Evolutionary conservation across 2,888 invertebrate genomes (phyloP).

Genomic region (Cerceris rybyensis): DNA sequence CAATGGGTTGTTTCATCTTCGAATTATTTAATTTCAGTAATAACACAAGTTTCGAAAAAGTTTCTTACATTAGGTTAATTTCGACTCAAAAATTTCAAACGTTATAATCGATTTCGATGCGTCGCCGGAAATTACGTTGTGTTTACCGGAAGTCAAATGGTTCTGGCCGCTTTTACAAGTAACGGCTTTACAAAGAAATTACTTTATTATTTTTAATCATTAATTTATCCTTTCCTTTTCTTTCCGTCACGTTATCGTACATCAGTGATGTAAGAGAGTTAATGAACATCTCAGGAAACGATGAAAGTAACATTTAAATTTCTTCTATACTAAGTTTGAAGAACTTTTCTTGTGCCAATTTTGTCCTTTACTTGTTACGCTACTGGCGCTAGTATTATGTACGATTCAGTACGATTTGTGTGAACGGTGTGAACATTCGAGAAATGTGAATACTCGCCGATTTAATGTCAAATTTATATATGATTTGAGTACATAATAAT

Average conservation of each 20-base stretch:
- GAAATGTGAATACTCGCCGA: conserved; percentile 23
- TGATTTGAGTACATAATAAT: conserved; percentile 14
- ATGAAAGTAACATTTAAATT: background rate
- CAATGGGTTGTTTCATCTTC: conserved; percentile 68
- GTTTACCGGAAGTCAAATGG: conserved; percentile 11
- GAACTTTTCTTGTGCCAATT: background rate
- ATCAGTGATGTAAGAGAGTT: background rate
- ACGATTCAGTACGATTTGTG: background rate
- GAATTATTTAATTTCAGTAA: background rate
- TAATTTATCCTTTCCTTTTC: background rate
- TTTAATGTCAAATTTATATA: conserved; percentile 32
- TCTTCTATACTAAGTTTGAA: background rate
- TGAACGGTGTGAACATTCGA: conserved; percentile 45
- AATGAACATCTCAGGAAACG: background rate
- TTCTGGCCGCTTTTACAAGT: conserved; percentile 17
- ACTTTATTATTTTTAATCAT: conserved; percentile 12
- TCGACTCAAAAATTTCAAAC: too few species aligned
- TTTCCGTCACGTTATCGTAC: background rate
- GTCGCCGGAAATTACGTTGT: background rate
- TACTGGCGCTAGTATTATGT: background rate
- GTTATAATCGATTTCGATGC: too few species aligned
- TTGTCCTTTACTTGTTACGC: background rate
- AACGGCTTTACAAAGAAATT: background rate
- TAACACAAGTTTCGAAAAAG: background rate
- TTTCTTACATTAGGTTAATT: too few species aligned